Evolutionary conservation across 2,888 invertebrate genomes (phyloP), one percentile per base, ranked within the genome.

Genomic region (Dugesia japonica): DNA sequence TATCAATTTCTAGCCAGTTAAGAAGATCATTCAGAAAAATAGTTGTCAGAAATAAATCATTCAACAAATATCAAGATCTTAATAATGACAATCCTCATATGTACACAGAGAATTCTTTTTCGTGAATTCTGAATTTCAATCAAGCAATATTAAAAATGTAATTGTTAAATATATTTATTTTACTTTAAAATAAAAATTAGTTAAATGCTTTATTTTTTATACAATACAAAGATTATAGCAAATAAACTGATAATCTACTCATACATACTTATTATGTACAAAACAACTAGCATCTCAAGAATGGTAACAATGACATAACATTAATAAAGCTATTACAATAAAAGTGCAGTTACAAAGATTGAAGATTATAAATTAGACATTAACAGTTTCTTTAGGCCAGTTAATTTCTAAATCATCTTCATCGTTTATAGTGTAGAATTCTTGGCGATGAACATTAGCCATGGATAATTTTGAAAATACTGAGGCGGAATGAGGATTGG

Each of bases 371-470:
- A 56, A 20, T 56, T 56, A 56, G 23, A 56, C 75, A 23, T 71
- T 27, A 28, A 76, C 76, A 42, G 76, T 77, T 1, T 77, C 77
- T 71, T 77, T 42, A 28, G 78, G 78, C 78, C 78, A 78, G 26
- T 77, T 78, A 31, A 78, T 78, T 28, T 78, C 78, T 1, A 78
- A 71, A 72, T 78, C 78, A 27, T 78, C 78, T 9, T 26, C 42
- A 20, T 78, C 78, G 7, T 28, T 76, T 13, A 77, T 76, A 1
- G 74, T 75, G 26, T 77, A 77, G 31, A 77, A 77, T 26, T 77
- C 77, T 23, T 77, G 42, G 15, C 71, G 76, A 4, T 71, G 71
- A 56, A 72, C 31, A 27, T 71, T 31, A 72, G 71, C 71, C 71
- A 28, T 71, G 15, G 76, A 56, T 20, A 71, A 71, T 15, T 71